Percentiles rank a stretch among this genome's conserved stretches.
Conservation (phyloP, 2,888 invertebrate species). For the Caenorhabditis sp. region DNA sequence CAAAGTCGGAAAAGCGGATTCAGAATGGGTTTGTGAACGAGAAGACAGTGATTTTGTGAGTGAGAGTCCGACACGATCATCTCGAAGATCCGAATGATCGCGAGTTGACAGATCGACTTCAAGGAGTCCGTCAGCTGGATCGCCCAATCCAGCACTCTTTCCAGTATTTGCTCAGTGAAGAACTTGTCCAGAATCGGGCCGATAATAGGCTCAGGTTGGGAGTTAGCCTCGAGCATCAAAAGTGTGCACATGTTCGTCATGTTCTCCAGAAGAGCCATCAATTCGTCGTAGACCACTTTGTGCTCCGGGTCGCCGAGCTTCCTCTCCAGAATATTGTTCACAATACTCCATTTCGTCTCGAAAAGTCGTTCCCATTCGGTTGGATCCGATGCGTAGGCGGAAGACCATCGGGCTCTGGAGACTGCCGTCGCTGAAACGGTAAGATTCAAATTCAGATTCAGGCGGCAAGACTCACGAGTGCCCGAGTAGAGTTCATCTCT, state of each 20-base stretch:
- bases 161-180: slow-evolving; percentile 74
- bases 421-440: slow-evolving; percentile 32
- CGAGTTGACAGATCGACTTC: slow-evolving; percentile 70
- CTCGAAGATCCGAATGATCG: slow-evolving; percentile 43
- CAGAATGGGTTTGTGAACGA: slow-evolving; percentile 92
- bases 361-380: slow-evolving; percentile 73
- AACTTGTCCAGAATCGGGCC: slow-evolving; percentile 77
- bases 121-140: slow-evolving; percentile 65
- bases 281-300: slow-evolving; percentile 62
- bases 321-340: slow-evolving; percentile 56
- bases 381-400: slow-evolving; percentile 77
- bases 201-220: slow-evolving; percentile 75
- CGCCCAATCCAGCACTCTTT: slow-evolving; percentile 71
- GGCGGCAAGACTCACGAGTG: slow-evolving; percentile 21
- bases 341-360: slow-evolving; percentile 61
- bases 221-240: slow-evolving; percentile 76
- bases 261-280: slow-evolving; percentile 64
- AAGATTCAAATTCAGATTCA: neutral
- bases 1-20: slow-evolving; percentile 88
- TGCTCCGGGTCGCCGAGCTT: slow-evolving; percentile 59
- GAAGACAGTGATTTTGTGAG: slow-evolving; percentile 80
- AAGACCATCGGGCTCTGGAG: slow-evolving; percentile 55
- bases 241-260: slow-evolving; percentile 70
- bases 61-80: slow-evolving; percentile 55
- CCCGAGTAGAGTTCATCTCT: slow-evolving; percentile 42